Conservation (phyloP, 2,113 vertebrate genomes). For the Saccopteryx leptura region DNA sequence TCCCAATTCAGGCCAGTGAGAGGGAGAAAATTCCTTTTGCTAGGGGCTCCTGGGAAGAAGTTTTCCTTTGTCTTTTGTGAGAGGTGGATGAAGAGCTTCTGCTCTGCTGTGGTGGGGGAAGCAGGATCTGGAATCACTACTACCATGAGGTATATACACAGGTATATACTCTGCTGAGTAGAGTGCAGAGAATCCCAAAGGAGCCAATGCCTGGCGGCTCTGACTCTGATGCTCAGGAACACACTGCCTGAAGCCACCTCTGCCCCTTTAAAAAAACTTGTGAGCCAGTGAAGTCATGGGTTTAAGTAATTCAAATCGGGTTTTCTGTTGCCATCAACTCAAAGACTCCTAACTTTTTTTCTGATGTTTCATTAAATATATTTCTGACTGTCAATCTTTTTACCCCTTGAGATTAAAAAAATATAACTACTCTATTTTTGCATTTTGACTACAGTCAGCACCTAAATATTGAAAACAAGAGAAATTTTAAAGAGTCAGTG, state of each 20-base stretch:
- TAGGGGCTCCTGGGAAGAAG: background rate
- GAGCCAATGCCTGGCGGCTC: background rate
- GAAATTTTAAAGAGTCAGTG: background rate
- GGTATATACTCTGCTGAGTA: too few species aligned
- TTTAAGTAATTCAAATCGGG: background rate
- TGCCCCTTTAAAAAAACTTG: background rate
- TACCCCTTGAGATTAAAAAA: background rate
- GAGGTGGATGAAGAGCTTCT: background rate
- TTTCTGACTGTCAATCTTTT: background rate
- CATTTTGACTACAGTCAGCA: background rate
- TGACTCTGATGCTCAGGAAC: background rate
- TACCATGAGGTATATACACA: background rate
- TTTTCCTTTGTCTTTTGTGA: background rate
- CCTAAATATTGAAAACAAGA: conserved; percentile 14
- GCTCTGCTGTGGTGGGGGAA: background rate
- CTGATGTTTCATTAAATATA: background rate
- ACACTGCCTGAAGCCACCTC: background rate
- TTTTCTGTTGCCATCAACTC: conserved; percentile 12
- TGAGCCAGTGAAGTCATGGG: background rate
- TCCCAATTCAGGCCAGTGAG: background rate
- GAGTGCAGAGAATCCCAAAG: background rate
- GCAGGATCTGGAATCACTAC: background rate
- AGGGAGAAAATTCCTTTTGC: background rate
- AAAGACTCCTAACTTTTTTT: background rate
- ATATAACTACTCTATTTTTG: background rate